Conservation (phyloP, 2,113 vertebrate genomes). For the Xenus cinereus region DNA sequence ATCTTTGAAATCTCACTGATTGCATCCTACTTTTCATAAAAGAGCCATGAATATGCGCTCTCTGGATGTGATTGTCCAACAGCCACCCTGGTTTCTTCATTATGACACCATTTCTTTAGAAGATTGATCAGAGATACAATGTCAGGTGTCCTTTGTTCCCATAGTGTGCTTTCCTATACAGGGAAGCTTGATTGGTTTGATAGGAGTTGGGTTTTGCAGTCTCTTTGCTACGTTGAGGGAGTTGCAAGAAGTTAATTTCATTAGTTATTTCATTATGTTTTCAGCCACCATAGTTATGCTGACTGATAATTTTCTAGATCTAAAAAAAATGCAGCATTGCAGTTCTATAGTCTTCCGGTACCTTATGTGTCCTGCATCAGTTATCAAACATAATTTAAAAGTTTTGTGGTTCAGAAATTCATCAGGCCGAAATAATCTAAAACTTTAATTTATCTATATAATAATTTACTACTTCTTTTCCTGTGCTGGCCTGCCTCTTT, state of each 20-base stretch:
- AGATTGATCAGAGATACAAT: neutral
- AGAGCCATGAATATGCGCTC: neutral
- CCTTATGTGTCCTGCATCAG: neutral
- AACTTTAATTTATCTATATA: neutral
- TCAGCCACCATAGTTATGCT: neutral
- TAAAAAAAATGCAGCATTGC: neutral
- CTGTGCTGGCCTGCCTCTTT: neutral
- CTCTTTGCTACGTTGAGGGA: neutral
- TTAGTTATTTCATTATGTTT: neutral
- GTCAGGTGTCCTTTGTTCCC: neutral
- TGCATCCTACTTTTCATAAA: neutral
- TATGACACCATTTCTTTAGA: neutral
- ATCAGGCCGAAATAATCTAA: neutral
- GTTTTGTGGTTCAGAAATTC: neutral
- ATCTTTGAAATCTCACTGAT: neutral
- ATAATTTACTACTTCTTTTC: neutral
- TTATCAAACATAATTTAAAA: neutral
- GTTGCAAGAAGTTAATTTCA: neutral
- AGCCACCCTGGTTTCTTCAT: neutral
- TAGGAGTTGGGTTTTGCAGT: neutral
- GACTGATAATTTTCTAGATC: neutral
- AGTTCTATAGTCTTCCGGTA: neutral
- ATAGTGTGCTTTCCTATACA: neutral
- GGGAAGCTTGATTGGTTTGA: neutral
- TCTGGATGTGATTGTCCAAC: neutral